phyloP scores from a whole-genome alignment of 2,888 invertebrate genomes.

The Bruchidius siliquastri region DNA sequence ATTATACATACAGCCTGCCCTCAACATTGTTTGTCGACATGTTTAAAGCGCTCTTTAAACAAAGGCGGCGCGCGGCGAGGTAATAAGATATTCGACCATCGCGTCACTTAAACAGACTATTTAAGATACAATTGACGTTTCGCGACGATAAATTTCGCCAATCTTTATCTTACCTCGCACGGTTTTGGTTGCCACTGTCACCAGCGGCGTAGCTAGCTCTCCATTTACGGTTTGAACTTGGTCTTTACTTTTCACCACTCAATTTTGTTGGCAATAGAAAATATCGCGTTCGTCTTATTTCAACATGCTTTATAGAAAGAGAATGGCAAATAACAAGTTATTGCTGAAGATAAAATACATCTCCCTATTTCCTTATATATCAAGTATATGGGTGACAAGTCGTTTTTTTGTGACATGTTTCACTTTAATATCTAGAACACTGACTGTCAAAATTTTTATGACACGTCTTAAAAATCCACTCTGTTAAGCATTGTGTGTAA shows the following conservation, averaged over 20 bases:
- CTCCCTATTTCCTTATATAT: too few species aligned
- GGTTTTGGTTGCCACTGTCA: slow-evolving; percentile 6
- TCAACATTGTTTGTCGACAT: background rate
- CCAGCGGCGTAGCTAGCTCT: background rate
- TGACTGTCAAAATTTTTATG: too few species aligned
- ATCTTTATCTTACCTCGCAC: background rate
- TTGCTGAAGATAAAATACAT: too few species aligned
- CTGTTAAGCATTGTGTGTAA: too few species aligned
- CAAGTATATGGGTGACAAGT: too few species aligned
- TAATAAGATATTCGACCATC: background rate
- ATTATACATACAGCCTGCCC: background rate
- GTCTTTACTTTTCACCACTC: slow-evolving; percentile 14
- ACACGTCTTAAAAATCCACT: too few species aligned
- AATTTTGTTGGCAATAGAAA: too few species aligned
- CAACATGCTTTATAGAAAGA: too few species aligned
- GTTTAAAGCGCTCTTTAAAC: background rate
- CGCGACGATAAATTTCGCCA: background rate
- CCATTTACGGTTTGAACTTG: background rate
- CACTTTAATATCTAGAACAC: too few species aligned
- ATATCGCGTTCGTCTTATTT: too few species aligned
- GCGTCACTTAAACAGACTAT: background rate
- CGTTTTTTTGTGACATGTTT: too few species aligned
- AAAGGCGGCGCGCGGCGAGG: background rate
- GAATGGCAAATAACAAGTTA: too few species aligned
- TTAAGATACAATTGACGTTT: background rate